Evolutionary conservation across 2,888 invertebrate species (phyloP).

Genomic region (Schrankia costaestrigalis): DNA sequence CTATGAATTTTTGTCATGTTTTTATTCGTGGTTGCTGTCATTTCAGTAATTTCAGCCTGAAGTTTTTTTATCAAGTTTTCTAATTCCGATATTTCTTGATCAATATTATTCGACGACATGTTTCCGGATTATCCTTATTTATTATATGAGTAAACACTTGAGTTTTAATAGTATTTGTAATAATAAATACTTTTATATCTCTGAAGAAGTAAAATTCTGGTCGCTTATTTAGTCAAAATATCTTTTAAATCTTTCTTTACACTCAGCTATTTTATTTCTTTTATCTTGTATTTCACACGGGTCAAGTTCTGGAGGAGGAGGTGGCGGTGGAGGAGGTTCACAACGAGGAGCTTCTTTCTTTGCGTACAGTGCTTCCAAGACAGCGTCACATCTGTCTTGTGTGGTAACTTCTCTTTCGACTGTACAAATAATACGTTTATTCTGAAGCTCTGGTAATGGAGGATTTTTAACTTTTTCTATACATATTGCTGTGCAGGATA

Average conservation of each 20-base stretch:
- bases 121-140: too few relatives aligned
- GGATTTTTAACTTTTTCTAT: slow-evolving; percentile 59
- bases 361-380: slow-evolving; percentile 28
- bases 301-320: slow-evolving; percentile 40
- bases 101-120: slow-evolving; percentile 43
- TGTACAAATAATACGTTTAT: slow-evolving; percentile 30
- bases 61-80: slow-evolving; percentile 30
- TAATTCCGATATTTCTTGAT: slow-evolving; percentile 45
- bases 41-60: slow-evolving; percentile 49
- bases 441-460: slow-evolving; percentile 18
- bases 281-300: slow-evolving; percentile 46
- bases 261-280: slow-evolving; percentile 33
- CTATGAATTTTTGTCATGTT: too few relatives aligned
- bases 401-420: slow-evolving; percentile 41
- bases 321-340: slow-evolving; percentile 38
- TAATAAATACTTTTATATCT: too few relatives aligned
- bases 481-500: slow-evolving; percentile 47
- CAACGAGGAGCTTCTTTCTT: slow-evolving; percentile 40
- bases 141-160: too few relatives aligned
- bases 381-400: slow-evolving; percentile 44
- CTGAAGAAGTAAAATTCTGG: neutral
- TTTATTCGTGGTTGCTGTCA: slow-evolving; percentile 30
- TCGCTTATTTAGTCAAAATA: slow-evolving; percentile 43
- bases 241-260: slow-evolving; percentile 48
- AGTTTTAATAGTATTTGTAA: too few relatives aligned